Conservation (phyloP, 2,797 vertebrate species). For the Sebastes jordani region DNA sequence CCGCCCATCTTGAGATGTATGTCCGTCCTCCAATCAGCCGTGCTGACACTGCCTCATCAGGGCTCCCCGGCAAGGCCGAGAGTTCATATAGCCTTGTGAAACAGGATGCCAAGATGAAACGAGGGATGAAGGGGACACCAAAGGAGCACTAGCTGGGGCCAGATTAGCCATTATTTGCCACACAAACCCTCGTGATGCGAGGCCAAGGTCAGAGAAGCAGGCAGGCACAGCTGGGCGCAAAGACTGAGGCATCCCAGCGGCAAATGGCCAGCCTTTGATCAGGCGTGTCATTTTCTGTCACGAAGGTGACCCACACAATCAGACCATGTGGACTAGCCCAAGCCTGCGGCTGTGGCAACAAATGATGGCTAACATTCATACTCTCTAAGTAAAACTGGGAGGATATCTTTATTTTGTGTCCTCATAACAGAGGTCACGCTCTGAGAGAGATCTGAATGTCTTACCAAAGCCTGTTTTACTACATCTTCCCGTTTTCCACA, state of each 20-base stretch:
- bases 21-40: slow-evolving; percentile 21
- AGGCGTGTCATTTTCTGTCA: slow-evolving; percentile 71
- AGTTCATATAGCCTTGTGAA: slow-evolving; percentile 38
- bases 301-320: slow-evolving; percentile 76
- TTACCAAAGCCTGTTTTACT: slow-evolving; percentile 20
- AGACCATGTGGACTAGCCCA: slow-evolving; percentile 36
- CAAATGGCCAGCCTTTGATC: slow-evolving; percentile 79
- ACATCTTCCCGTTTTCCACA: slow-evolving; percentile 11
- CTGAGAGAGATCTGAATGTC: slow-evolving; percentile 27
- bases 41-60: slow-evolving; percentile 27
- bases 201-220: slow-evolving; percentile 74
- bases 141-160: slow-evolving; percentile 49
- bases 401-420: slow-evolving; percentile 43
- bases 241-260: slow-evolving; percentile 68
- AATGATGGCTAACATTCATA: slow-evolving; percentile 29
- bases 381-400: slow-evolving; percentile 29
- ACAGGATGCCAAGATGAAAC: slow-evolving; percentile 67
- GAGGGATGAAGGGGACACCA: slow-evolving; percentile 62
- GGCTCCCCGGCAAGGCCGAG: slow-evolving; percentile 9
- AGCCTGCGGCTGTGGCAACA: slow-evolving; percentile 22
- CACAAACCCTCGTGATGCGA: slow-evolving; percentile 57
- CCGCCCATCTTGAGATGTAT: slow-evolving; percentile 26
- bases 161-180: slow-evolving; percentile 73
- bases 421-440: slow-evolving; percentile 50
- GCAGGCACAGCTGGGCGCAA: slow-evolving; percentile 64